Evolutionary conservation across 1,140 invertebrate genomes (phyloP).

Genomic region (Branchinecta lynchi): DNA sequence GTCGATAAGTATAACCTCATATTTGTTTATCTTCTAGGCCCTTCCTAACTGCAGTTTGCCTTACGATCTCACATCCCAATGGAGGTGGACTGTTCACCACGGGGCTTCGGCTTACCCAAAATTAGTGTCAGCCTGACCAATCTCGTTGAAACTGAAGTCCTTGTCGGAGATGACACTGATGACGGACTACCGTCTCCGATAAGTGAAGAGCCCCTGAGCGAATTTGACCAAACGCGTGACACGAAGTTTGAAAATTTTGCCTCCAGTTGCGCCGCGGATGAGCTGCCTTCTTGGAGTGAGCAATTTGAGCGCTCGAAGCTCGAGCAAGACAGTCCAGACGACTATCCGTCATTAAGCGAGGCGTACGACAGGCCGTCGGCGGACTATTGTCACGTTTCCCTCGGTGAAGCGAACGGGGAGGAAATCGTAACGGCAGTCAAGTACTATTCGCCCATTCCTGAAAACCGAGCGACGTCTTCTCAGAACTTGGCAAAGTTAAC

Average conservation of each 20-base stretch:
- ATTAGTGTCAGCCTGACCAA: conserved; percentile 16
- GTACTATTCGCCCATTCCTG: neutral
- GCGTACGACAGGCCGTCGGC: neutral
- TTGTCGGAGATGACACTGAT: conserved; percentile 18
- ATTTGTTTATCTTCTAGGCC: too few species aligned
- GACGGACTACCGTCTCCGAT: neutral
- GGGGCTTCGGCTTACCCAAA: neutral
- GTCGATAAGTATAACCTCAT: too few species aligned
- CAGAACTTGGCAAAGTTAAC: neutral
- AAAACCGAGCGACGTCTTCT: neutral
- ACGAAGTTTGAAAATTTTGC: conserved; percentile 12
- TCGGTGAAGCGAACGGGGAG: neutral
- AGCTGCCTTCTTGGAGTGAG: neutral
- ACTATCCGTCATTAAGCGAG: conserved; percentile 3
- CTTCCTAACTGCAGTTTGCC: too few species aligned
- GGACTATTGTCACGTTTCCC: neutral
- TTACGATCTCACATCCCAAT: neutral
- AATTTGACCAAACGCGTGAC: neutral
- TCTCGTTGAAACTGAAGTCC: conserved; percentile 18
- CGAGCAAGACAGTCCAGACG: neutral
- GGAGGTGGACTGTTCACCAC: neutral
- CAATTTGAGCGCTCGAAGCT: neutral
- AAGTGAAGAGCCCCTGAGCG: neutral
- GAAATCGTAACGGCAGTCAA: conserved; percentile 2
- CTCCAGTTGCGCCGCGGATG: neutral